Evolutionary conservation across 2,888 invertebrate genomes (phyloP).

Genomic region (Phaonia tiefii): DNA sequence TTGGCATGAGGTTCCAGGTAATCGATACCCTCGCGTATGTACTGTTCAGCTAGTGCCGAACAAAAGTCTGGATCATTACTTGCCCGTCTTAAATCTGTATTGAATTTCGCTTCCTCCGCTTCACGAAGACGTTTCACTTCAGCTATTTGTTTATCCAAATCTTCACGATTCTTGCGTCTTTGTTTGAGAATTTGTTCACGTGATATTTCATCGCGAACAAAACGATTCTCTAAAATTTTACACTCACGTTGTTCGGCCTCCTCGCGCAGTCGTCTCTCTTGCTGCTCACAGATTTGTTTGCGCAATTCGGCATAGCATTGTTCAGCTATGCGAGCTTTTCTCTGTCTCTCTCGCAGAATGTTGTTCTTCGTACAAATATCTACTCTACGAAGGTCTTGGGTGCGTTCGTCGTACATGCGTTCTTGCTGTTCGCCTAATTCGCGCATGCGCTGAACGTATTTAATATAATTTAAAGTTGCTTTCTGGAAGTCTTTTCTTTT

Average conservation of each 20-base stretch:
- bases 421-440: slow-evolving; percentile 71
- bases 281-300: slow-evolving; percentile 75
- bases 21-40: slow-evolving; percentile 71
- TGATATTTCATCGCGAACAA: slow-evolving; percentile 70
- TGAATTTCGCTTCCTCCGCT: slow-evolving; percentile 72
- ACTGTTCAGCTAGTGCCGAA: slow-evolving; percentile 71
- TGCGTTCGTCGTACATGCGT: slow-evolving; percentile 71
- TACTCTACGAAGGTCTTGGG: slow-evolving; percentile 72
- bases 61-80: slow-evolving; percentile 73
- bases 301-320: slow-evolving; percentile 71
- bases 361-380: slow-evolving; percentile 73
- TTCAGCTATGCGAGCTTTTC: slow-evolving; percentile 72
- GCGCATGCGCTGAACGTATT: slow-evolving; percentile 73
- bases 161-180: slow-evolving; percentile 66
- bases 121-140: slow-evolving; percentile 72
- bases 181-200: slow-evolving; percentile 67
- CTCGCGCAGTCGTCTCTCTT: slow-evolving; percentile 70
- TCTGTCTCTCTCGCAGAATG: slow-evolving; percentile 65
- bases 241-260: slow-evolving; percentile 73
- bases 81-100: slow-evolving; percentile 71
- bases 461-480: slow-evolving; percentile 74
- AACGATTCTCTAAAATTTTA: slow-evolving; percentile 76
- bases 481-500: slow-evolving; percentile 69
- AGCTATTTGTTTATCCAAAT: slow-evolving; percentile 72
- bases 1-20: slow-evolving; percentile 76